Conservation (phyloP, 2,113 vertebrate species). For the Sisor rabdophorus region DNA sequence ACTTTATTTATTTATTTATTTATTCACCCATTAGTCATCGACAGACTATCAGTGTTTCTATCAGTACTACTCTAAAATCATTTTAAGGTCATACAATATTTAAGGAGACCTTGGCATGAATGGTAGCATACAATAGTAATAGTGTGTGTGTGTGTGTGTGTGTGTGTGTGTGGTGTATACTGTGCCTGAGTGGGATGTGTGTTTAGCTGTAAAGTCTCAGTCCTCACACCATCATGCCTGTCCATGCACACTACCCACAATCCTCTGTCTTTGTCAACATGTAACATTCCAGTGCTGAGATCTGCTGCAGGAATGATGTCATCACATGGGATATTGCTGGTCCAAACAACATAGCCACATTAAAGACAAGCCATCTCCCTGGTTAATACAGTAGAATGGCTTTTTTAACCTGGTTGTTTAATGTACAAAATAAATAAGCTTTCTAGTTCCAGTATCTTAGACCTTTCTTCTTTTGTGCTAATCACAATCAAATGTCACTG, state of each 20-base stretch:
- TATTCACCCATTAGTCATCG: not conserved
- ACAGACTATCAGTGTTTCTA: not conserved
- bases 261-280: slow-evolving; percentile 62
- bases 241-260: slow-evolving; percentile 56
- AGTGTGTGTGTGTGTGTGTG: slow-evolving; percentile 10
- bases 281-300: slow-evolving; percentile 61
- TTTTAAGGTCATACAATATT: not conserved
- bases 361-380: slow-evolving; percentile 27
- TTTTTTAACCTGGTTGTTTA: slow-evolving; percentile 35
- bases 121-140: not conserved
- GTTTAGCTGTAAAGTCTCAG: slow-evolving; percentile 36
- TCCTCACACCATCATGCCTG: slow-evolving; percentile 44
- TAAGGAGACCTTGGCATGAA: not conserved
- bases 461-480: not conserved
- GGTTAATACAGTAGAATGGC: slow-evolving; percentile 12
- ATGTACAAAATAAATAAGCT: slow-evolving; percentile 24
- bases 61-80: not conserved
- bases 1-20: slow-evolving; percentile 13
- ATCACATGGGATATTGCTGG: not conserved
- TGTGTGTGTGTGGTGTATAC: slow-evolving; percentile 21
- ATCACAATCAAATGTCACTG: not conserved
- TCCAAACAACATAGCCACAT: slow-evolving; percentile 8
- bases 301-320: slow-evolving; percentile 45
- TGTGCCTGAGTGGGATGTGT: slow-evolving; percentile 41
- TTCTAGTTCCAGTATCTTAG: not conserved